Percentiles rank a stretch among this genome's conserved stretches.
phyloP scores from a whole-genome alignment of 2,888 invertebrate species.

The Venusia cambrica region DNA sequence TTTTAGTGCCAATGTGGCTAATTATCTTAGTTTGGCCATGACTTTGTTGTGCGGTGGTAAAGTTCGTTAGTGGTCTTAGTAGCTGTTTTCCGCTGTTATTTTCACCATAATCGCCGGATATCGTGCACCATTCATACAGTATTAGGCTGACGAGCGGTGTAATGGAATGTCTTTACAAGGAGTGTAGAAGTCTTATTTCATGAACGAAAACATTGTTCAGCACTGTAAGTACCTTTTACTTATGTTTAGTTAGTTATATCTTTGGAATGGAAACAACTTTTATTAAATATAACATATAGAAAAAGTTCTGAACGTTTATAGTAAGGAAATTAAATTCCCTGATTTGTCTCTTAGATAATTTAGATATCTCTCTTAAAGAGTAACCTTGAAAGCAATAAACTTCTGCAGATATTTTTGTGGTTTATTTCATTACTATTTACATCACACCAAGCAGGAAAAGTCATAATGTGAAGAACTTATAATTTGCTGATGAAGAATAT shows the following conservation, averaged over 20 bases:
- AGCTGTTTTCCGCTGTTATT: slow-evolving; percentile 17
- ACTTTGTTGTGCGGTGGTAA: slow-evolving; percentile 23
- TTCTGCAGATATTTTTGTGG: too few relatives aligned
- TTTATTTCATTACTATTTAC: too few relatives aligned
- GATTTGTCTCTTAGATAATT: too few relatives aligned
- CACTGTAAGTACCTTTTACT: slow-evolving; percentile 20
- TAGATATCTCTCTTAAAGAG: too few relatives aligned
- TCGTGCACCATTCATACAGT: slow-evolving; percentile 9
- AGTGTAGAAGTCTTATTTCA: slow-evolving; percentile 16
- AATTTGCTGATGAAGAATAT: too few relatives aligned
- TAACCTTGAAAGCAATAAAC: too few relatives aligned
- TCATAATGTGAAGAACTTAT: too few relatives aligned
- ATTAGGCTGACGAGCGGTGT: slow-evolving; percentile 6
- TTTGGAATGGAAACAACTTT: background rate
- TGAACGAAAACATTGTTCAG: slow-evolving; percentile 14
- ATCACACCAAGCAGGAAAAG: too few relatives aligned
- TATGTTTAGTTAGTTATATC: background rate
- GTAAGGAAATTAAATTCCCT: too few relatives aligned
- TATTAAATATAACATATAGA: background rate
- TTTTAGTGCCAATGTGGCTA: slow-evolving; percentile 18
- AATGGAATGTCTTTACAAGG: slow-evolving; percentile 9
- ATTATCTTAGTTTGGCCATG: slow-evolving; percentile 21
- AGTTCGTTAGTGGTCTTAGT: slow-evolving; percentile 14
- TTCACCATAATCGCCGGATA: slow-evolving; percentile 17
- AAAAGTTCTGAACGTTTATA: too few relatives aligned